These are phyloP conservation scores for Ellobium chinense DNA, from an alignment of 2,888 invertebrate genomes.

Conservation along the genomic window DNA sequence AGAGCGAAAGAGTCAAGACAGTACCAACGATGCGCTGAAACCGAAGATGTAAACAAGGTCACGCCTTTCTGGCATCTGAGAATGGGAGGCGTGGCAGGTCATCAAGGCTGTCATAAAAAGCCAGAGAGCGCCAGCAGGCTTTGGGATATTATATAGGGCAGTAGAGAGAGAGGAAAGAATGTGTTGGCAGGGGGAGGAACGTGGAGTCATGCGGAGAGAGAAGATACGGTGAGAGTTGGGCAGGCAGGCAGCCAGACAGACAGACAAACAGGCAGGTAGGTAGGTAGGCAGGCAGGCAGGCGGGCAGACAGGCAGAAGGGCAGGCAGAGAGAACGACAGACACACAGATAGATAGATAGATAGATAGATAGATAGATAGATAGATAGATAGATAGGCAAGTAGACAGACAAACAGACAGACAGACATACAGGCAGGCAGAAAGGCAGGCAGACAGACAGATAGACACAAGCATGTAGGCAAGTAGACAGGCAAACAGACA, in stretches of 20 bases:
- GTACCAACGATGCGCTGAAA: too few relatives aligned
- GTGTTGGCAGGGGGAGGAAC: background rate
- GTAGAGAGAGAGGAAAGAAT: too few relatives aligned
- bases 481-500: background rate
- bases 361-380: constrained; percentile 3
- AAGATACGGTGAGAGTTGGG: background rate
- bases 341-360: constrained; percentile 23
- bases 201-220: too few relatives aligned
- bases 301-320: background rate
- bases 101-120: too few relatives aligned
- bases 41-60: too few relatives aligned
- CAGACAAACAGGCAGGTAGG: constrained; percentile 5
- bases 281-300: background rate
- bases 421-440: constrained; percentile 22
- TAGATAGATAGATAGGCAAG: background rate
- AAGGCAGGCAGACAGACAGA: constrained; percentile 1
- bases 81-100: too few relatives aligned
- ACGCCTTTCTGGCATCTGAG: too few relatives aligned
- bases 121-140: too few relatives aligned
- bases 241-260: background rate
- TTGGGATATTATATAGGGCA: too few relatives aligned
- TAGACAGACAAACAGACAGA: too few relatives aligned
- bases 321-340: constrained; percentile 21
- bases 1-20: too few relatives aligned
- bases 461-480: background rate